Base-by-base conservation (phyloP, 2,113 vertebrate species). In the Eidolon helvum region DNA sequence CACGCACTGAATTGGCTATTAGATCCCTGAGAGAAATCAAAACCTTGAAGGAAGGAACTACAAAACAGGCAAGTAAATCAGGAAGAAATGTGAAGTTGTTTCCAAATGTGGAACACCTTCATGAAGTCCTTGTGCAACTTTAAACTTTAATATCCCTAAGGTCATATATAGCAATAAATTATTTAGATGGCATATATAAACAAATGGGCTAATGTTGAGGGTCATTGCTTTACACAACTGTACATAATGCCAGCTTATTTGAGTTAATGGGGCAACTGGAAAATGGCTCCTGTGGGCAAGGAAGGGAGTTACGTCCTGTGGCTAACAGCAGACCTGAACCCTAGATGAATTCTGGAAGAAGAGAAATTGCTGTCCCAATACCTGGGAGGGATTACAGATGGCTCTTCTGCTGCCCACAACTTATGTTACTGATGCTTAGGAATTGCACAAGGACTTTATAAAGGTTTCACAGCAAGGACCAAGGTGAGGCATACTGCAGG, bases 161-260 rank as follows among this genome's bases (percentile, higher is more conserved):
- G 85, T 85, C 71, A 65, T 93, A 82, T 90, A 77, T 75, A 96
- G 97, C 89, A 90, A 84, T 50, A 84, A 96, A 77, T 66, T n/a
- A 95, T 72, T 83, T 77, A 79, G 59, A 85, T 50, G 65, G 80
- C 59, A 71, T 65, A 72, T 61, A 78, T 87, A 97, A 95, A 75
- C 30, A 75, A 95, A 82, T 55, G 22, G 35, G 45, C 74, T 94
- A 55, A 93, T 30, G 33, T 50, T 69, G 59, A 84, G 79, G 90
- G 43, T 75, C 45, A 57, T 35, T 83, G 87, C 66, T 21, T 72
- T 74, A 91, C 16, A 57, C 53, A 85, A 35, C 38, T 79, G 50
- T 77, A 93, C 15, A n/a, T 80, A 87, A 79, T n/a, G 38, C 79
- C 79, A 92, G 84, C 53, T 90, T 92, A 83, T 84, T 94, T 97